Percentiles rank a stretch among this genome's conserved stretches.
These are phyloP conservation scores for Dynastes grantii DNA, from an alignment of 2,888 invertebrate species.

Conservation along the genomic window DNA sequence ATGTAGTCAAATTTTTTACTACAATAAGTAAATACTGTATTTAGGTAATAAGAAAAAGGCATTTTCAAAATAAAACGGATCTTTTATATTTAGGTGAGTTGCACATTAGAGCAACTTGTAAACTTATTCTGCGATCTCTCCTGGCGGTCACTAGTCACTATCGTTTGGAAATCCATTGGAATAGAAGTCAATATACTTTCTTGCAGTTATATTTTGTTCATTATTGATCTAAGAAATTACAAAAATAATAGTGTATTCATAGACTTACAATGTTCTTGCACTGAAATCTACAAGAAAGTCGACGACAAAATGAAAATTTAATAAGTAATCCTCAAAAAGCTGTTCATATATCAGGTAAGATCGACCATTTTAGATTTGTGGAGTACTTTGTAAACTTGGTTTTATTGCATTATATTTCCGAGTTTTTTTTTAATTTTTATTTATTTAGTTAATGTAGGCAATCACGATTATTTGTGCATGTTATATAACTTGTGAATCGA, in stretches of 20 bases:
- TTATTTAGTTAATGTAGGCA: constrained; percentile 5
- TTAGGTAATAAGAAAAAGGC: no score
- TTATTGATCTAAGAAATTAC: constrained; percentile 35
- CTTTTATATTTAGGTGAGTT: constrained; percentile 23
- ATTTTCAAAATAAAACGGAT: not conserved
- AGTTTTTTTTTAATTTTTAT: constrained; percentile 33
- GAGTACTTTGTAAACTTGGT: constrained; percentile 50
- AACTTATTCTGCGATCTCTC: constrained; percentile 44
- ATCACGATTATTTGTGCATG: constrained; percentile 14
- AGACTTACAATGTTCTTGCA: constrained; percentile 29
- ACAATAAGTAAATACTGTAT: no score
- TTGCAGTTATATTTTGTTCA: constrained; percentile 40
- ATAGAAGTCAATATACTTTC: constrained; percentile 52
- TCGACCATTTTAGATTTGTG: constrained; percentile 53
- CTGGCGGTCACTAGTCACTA: constrained; percentile 51
- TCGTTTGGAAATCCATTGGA: constrained; percentile 51
- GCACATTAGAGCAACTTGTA: constrained; percentile 3
- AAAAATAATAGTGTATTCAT: constrained; percentile 31
- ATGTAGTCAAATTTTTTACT: no score
- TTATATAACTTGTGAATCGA: constrained; percentile 28
- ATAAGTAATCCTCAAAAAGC: constrained; percentile 52
- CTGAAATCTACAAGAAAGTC: constrained; percentile 1
- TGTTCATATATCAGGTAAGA: constrained; percentile 55
- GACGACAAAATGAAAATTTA: constrained; percentile 47
- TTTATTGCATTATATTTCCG: constrained; percentile 41